Conservation (phyloP, 2,888 invertebrate species). For the Malthinus flaveolus region DNA sequence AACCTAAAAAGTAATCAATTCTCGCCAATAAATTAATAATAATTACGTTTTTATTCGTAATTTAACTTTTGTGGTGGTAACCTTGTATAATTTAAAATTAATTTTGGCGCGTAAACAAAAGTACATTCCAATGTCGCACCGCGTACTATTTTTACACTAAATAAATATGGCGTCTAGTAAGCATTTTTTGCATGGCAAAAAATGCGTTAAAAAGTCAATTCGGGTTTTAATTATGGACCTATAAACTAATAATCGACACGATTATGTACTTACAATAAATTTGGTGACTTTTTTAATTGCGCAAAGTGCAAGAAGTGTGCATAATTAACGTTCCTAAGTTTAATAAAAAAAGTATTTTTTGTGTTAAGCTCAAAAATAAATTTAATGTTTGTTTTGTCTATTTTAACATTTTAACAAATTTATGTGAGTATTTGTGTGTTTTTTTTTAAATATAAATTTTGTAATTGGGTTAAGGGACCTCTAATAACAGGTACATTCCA, state of each 20-base stretch:
- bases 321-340: constrained; percentile 3
- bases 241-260: constrained; percentile 21
- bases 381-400: background rate
- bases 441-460: constrained; percentile 31
- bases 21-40: too few relatives aligned
- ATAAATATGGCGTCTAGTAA: constrained; percentile 50
- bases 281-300: constrained; percentile 25
- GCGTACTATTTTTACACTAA: constrained; percentile 51
- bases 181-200: constrained; percentile 42
- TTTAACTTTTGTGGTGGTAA: too few relatives aligned
- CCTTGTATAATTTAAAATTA: background rate
- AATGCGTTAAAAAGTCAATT: constrained; percentile 40
- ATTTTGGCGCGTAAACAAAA: constrained; percentile 25
- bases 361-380: constrained; percentile 2
- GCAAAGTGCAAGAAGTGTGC: constrained; percentile 16
- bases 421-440: constrained; percentile 4
- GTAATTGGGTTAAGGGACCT: constrained; percentile 53
- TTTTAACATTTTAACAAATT: constrained; percentile 3
- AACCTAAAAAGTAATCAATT: too few relatives aligned
- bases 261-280: constrained; percentile 25
- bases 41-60: too few relatives aligned
- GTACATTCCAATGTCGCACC: constrained; percentile 44
- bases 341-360: constrained; percentile 1
- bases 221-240: constrained; percentile 26
- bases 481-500: constrained; percentile 28